Conservation (phyloP, 2,113 vertebrate genomes). For the Campylomormyrus tamandua region DNA sequence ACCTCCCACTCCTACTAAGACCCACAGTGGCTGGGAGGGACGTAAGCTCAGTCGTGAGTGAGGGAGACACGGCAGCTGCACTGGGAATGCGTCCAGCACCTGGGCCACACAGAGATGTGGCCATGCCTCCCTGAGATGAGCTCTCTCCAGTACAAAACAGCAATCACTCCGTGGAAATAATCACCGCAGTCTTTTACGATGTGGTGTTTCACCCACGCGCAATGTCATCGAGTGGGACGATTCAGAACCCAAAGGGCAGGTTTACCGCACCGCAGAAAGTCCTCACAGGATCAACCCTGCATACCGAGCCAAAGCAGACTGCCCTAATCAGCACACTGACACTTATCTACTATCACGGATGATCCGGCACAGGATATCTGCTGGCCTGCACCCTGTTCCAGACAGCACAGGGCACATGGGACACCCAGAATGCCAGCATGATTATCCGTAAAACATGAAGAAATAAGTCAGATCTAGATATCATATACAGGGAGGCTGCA, state of each 20-base stretch:
- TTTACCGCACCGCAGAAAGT: not conserved
- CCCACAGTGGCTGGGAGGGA: not conserved
- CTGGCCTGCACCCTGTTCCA: not conserved
- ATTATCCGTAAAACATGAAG: not conserved
- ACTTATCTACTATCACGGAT: not conserved
- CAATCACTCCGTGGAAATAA: constrained; percentile 9
- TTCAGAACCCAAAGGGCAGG: not conserved
- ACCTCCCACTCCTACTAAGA: not conserved
- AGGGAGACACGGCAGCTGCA: not conserved
- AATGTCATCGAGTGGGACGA: not conserved
- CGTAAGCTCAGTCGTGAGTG: not conserved
- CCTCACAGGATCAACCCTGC: not conserved
- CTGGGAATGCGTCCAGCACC: not conserved
- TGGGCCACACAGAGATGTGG: not conserved
- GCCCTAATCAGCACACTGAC: not conserved
- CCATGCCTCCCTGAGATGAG: not conserved
- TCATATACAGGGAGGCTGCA: not conserved
- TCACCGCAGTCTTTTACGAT: not conserved
- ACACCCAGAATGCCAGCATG: not conserved
- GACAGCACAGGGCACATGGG: not conserved
- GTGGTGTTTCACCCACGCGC: not conserved
- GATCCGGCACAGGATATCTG: not conserved
- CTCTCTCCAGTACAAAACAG: not conserved
- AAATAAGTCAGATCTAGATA: not conserved
- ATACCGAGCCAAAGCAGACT: not conserved